Base-by-base conservation (phyloP, 1,140 invertebrate species). In the Trichonephila clavipes region DNA sequence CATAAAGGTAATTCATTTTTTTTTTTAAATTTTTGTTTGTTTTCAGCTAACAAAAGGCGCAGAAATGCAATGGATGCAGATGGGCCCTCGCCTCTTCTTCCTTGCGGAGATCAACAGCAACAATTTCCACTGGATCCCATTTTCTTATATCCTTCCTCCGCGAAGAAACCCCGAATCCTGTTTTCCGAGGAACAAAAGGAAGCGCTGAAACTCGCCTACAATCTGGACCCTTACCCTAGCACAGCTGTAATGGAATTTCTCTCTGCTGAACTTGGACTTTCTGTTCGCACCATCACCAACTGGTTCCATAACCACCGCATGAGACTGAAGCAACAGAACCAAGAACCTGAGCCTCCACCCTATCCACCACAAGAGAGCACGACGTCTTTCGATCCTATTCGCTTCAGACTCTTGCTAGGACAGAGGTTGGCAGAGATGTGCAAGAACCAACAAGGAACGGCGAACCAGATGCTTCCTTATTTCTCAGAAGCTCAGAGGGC, bases 261-360 rank as follows among this genome's bases (percentile, higher is more conserved):
- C 86, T 98, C 98, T 16, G 97, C 97, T 24, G 98, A 99, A 95
- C 96, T 99, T 12, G 98, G 97, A 19, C 96, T 99, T n/a, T 98
- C 98, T 1, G 98, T 98, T 18, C 97, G 99, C 94, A 99, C 99
- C 66, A 99, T 99, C 94, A 99, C 98, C 24, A 99, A 99, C 96
- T 99, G 99, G 99, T 99, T 99, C 97, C 99, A 99, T 96, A 99
- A 99, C 96, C 99, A 99, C 96, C 97, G 99, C 91, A 99, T 99
- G 98, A 97, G 99, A 88, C 97, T 99, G 95, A 99, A 99, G 96
- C 98, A 99, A 95, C 96, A 97, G 51, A 94, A 97, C 97, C 92
- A 69, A 64, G 72, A 90, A 58, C 85, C 93, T 24, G 85, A 91
- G 19, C 86, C 58, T 40, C 91, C 85, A 64, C 64, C 64, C 59